A percentile compares a stretch with the other conserved stretches of the same genome.
phyloP scores from a whole-genome alignment of 92 coral and sea anemone genomes.

The Epizoanthus stellaris region DNA sequence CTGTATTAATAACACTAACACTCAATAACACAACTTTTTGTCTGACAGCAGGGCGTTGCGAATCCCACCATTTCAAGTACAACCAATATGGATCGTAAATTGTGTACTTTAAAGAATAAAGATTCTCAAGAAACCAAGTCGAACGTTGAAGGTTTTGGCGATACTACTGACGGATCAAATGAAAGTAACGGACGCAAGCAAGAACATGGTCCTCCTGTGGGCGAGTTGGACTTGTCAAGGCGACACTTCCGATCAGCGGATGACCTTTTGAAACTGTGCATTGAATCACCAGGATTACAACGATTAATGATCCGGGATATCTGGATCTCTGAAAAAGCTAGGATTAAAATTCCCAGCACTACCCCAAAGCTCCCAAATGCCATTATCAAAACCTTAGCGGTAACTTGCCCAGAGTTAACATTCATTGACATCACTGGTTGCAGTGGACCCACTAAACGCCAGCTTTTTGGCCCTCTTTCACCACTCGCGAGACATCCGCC shows the following conservation, averaged over 20 bases:
- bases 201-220: not conserved
- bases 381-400: slow-evolving; percentile 6
- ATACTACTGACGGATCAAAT: not conserved
- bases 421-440: slow-evolving; percentile 19
- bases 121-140: not conserved
- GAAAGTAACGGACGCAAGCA: not conserved
- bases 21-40: too few species aligned
- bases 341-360: not conserved
- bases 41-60: too few species aligned
- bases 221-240: slow-evolving; percentile 20
- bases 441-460: slow-evolving; percentile 24
- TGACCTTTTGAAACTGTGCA: slow-evolving; percentile 25
- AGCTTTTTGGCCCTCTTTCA: slow-evolving; percentile 1
- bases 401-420: slow-evolving; percentile 4
- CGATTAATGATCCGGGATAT: slow-evolving; percentile 21
- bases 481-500: slow-evolving; percentile 2
- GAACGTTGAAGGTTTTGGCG: not conserved
- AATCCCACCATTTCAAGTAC: too few species aligned
- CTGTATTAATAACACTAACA: too few species aligned
- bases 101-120: not conserved
- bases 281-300: slow-evolving; percentile 13
- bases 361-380: not conserved
- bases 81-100: too few species aligned
- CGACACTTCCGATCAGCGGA: slow-evolving; percentile 5
- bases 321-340: slow-evolving; percentile 17